A percentile compares a stretch with the other conserved stretches of the same genome.
Evolutionary conservation across 2,113 vertebrate species (phyloP).

Genomic region (Columba livia): DNA sequence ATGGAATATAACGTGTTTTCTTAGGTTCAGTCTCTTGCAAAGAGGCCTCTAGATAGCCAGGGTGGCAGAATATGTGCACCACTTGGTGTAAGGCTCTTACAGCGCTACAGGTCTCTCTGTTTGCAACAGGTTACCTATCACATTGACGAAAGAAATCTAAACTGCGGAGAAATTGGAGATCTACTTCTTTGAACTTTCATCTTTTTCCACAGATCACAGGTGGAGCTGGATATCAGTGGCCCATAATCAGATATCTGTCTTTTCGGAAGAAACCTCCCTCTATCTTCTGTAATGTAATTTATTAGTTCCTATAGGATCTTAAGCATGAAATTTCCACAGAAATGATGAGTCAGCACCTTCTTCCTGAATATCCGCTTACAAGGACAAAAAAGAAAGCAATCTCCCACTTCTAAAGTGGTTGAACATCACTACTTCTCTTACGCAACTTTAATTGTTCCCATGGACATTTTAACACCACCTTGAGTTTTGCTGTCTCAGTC

Average conservation of each 20-base stretch:
- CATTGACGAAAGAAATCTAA: neutral
- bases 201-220: neutral
- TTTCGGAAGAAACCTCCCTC: neutral
- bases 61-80: neutral
- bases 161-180: neutral
- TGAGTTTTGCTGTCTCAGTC: neutral
- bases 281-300: neutral
- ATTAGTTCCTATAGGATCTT: neutral
- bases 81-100: neutral
- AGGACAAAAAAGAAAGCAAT: neutral
- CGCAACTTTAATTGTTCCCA: neutral
- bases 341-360: neutral
- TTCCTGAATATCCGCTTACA: neutral
- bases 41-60: neutral
- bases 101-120: neutral
- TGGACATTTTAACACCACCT: neutral
- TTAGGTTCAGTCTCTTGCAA: neutral
- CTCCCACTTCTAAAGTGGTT: neutral
- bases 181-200: neutral
- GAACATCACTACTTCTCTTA: neutral
- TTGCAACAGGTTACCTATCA: neutral
- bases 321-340: neutral
- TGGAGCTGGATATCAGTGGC: neutral
- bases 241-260: neutral
- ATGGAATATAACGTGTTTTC: neutral